phyloP scores from a whole-genome alignment of 2,797 vertebrate genomes.

The Oceanodroma leucorhoa region DNA sequence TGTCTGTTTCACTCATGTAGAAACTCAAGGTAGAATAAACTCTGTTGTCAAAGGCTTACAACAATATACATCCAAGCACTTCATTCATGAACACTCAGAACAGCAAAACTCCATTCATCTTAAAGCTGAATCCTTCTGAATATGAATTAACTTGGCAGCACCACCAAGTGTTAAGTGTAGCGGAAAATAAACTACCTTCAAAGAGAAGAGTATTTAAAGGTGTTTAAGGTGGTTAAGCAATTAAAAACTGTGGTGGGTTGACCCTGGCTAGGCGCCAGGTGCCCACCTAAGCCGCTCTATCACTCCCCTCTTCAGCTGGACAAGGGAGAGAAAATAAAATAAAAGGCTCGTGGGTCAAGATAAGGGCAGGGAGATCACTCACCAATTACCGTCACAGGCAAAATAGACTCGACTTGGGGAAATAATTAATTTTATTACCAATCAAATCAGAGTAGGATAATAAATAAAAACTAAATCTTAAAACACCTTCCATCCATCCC shows the following conservation, averaged over 20 bases:
- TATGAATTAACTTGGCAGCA: not conserved
- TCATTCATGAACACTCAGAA: not conserved
- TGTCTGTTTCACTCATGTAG: not conserved
- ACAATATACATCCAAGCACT: not conserved
- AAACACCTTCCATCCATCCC: not conserved
- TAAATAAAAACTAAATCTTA: not conserved
- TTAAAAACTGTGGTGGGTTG: not conserved
- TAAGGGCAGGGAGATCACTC: not conserved
- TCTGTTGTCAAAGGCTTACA: not conserved
- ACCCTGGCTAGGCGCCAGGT: not conserved
- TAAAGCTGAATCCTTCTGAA: not conserved
- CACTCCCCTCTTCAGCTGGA: not conserved
- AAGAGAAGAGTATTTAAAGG: not conserved
- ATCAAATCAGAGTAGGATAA: not conserved
- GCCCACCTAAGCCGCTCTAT: not conserved
- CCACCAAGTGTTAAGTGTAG: not conserved
- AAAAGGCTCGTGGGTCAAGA: not conserved
- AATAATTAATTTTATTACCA: not conserved
- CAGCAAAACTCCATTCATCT: not conserved
- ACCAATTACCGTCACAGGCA: accelerated
- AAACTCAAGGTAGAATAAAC: not conserved
- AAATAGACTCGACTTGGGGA: not conserved
- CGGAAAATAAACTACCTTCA: not conserved
- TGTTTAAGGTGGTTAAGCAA: not conserved
- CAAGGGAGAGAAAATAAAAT: not conserved